Percentiles rank a stretch among this genome's conserved stretches.
These are phyloP conservation scores for Chrysaora quinquecirrha DNA, from an alignment of 30 jellyfish, hydroid and myxozoan species.

Conservation along the genomic window DNA sequence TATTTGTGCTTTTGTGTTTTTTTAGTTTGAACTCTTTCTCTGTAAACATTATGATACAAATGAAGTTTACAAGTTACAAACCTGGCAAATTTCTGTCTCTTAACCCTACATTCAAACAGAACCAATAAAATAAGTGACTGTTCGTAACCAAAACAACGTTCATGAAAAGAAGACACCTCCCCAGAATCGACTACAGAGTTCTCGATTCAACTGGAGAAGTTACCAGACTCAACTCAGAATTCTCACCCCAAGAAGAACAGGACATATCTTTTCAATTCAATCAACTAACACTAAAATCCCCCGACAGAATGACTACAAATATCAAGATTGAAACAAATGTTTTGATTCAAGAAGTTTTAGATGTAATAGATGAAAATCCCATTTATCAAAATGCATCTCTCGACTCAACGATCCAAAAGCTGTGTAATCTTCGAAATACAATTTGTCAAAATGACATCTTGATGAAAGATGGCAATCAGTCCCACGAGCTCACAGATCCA, in stretches of 20 bases:
- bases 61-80: too few species aligned
- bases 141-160: too few species aligned
- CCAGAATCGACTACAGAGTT: background rate
- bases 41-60: too few species aligned
- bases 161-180: too few species aligned
- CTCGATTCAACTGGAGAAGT: background rate
- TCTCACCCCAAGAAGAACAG: background rate
- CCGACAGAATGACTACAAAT: background rate
- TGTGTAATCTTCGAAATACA: background rate
- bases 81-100: too few species aligned
- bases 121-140: too few species aligned
- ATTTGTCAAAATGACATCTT: background rate
- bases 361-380: constrained; percentile 27
- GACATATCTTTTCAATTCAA: too few species aligned
- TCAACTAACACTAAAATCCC: too few species aligned
- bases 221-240: background rate
- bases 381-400: background rate
- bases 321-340: background rate
- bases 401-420: background rate
- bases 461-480: constrained; percentile 17
- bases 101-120: too few species aligned
- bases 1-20: too few species aligned
- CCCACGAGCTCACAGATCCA: constrained; percentile 3
- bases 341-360: background rate
- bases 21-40: too few species aligned